phyloP scores from a whole-genome alignment of 2,797 vertebrate species.

The Dromococcyx pavoninus region DNA sequence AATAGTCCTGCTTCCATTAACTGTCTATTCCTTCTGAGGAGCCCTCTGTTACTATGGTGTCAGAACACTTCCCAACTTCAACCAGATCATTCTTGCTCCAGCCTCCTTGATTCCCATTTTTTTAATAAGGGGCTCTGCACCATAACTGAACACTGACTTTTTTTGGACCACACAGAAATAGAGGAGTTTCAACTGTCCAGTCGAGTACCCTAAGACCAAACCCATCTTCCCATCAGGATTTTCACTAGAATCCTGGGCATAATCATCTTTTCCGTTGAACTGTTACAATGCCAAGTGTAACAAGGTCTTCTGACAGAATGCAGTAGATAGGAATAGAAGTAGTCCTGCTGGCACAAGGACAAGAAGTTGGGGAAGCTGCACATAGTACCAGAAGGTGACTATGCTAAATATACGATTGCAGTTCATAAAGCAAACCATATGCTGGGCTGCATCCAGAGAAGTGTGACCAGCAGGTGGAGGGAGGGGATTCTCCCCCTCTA shows the following conservation, averaged over 20 bases:
- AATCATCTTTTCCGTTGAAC: neutral
- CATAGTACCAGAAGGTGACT: neutral
- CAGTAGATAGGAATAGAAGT: neutral
- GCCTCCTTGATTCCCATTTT: neutral
- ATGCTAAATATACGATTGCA: too few species aligned
- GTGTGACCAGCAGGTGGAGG: too few species aligned
- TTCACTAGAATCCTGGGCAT: neutral
- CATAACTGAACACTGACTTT: neutral
- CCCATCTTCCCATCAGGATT: neutral
- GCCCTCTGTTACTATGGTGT: neutral
- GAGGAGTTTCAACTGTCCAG: neutral
- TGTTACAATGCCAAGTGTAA: accelerated
- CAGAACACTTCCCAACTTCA: neutral
- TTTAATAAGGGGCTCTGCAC: neutral
- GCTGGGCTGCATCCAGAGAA: too few species aligned
- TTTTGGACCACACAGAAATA: neutral
- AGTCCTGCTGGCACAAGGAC: neutral
- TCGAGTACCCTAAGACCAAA: neutral
- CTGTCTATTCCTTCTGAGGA: neutral
- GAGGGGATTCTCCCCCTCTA: too few species aligned
- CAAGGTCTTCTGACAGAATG: neutral
- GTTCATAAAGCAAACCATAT: too few species aligned
- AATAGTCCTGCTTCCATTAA: neutral
- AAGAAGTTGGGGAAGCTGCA: neutral
- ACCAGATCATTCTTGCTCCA: neutral